Conservation (phyloP, 2,797 vertebrate species). For the Lindbergichthys nudifrons region DNA sequence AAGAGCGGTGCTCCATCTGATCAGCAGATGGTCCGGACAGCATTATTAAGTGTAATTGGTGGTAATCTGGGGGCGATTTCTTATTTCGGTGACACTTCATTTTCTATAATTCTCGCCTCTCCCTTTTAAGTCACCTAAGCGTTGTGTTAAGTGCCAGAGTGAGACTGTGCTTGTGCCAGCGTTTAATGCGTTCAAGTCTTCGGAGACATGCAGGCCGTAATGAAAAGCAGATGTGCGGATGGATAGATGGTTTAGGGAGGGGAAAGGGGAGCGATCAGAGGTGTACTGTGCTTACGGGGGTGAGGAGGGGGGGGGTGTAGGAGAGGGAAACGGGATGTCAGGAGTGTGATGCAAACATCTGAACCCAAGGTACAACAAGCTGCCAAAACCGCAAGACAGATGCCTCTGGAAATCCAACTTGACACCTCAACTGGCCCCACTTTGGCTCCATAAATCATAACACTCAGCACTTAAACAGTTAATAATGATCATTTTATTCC, state of each 20-base stretch:
- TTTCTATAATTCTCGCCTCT: conserved; percentile 92
- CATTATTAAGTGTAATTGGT: conserved; percentile 87
- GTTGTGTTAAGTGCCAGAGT: conserved; percentile 85
- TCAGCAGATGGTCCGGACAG: conserved; percentile 82
- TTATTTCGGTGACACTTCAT: conserved; percentile 92
- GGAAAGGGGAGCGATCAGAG: conserved; percentile 69
- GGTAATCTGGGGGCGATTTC: conserved; percentile 86
- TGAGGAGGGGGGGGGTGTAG: conserved; percentile 17
- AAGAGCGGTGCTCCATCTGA: conserved; percentile 80
- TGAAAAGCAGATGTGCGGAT: conserved; percentile 95
- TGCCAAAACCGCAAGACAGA: conserved; percentile 92
- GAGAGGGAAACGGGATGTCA: conserved; percentile 80
- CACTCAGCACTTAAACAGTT: conserved; percentile 87
- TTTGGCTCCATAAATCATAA: conserved; percentile 90
- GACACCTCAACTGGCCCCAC: conserved; percentile 90
- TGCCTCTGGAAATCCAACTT: conserved; percentile 90
- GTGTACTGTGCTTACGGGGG: conserved; percentile 66
- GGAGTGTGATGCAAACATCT: conserved; percentile 87
- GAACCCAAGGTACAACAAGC: conserved; percentile 87
- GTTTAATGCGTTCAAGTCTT: conserved; percentile 92
- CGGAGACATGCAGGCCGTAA: conserved; percentile 87
- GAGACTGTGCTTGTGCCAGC: conserved; percentile 86
- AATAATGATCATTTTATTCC: conserved; percentile 85
- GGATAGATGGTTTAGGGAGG: conserved; percentile 71
- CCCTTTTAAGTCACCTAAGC: conserved; percentile 92